These are phyloP conservation scores for Drosophila meridiana DNA, from an alignment of 2,888 invertebrate species.

Conservation along the genomic window DNA sequence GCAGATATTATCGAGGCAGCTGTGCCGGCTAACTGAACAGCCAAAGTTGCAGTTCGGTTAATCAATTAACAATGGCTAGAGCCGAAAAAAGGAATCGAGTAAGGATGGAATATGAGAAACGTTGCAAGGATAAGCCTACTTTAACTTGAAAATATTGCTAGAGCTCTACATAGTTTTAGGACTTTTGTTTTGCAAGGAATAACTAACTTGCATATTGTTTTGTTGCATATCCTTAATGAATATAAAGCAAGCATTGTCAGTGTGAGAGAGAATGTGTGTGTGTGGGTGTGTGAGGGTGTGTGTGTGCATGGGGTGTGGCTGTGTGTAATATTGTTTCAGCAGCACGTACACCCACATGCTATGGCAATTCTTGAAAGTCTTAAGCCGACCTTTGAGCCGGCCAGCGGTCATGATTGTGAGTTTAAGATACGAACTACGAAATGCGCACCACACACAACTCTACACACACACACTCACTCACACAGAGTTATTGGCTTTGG, in stretches of 20 bases:
- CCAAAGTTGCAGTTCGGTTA: conserved; percentile 61
- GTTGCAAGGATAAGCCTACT: conserved; percentile 71
- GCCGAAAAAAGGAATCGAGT: conserved; percentile 26
- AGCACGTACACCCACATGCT: conserved; percentile 61
- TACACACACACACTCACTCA: conserved; percentile 21
- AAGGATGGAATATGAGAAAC: conserved; percentile 34
- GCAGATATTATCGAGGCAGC: conserved; percentile 54
- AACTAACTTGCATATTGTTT: conserved; percentile 71
- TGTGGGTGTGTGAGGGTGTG: conserved; percentile 10
- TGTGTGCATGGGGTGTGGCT: conserved; percentile 34
- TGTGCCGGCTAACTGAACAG: conserved; percentile 66
- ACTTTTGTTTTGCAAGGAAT: conserved; percentile 49
- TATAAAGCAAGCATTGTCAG: conserved; percentile 54
- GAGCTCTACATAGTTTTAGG: conserved; percentile 48
- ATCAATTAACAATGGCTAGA: conserved; percentile 69
- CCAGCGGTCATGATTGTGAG: conserved; percentile 59
- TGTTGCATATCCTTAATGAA: conserved; percentile 69
- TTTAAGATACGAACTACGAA: conserved; percentile 71
- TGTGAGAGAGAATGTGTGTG: not conserved
- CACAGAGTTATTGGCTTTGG: conserved; percentile 57
- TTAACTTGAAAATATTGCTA: conserved; percentile 79
- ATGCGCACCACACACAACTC: conserved; percentile 57
- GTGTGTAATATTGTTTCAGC: conserved; percentile 68
- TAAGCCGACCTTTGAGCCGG: conserved; percentile 62
- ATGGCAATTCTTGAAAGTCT: conserved; percentile 59